Conservation (phyloP, 2,113 vertebrate genomes). For the Connochaetes taurinus region DNA sequence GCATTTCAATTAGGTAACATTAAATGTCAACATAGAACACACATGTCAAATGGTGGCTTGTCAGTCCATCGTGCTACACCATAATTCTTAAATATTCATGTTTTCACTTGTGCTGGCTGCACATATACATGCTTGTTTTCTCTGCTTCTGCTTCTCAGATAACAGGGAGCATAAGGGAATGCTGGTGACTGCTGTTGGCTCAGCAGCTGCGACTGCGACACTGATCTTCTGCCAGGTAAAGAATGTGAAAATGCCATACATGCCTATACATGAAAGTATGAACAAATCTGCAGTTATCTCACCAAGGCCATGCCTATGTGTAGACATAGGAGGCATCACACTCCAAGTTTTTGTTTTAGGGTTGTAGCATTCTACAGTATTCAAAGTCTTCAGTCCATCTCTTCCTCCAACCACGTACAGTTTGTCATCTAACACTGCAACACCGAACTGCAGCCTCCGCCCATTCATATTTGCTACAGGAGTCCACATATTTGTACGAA, state of each 20-base stretch:
- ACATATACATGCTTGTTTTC: neutral
- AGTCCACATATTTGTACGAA: constrained; percentile 93
- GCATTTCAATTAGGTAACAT: neutral
- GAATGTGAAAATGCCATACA: neutral
- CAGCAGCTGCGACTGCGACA: neutral
- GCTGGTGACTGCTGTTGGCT: neutral
- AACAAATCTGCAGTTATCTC: constrained; percentile 40
- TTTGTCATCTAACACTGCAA: constrained; percentile 93
- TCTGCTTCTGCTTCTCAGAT: neutral
- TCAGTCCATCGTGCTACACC: neutral
- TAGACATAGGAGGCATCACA: constrained; percentile 98
- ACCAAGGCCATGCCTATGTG: constrained; percentile 97
- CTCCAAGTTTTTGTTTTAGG: constrained; percentile 96
- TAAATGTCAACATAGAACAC: neutral
- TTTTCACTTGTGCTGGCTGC: neutral
- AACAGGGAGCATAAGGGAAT: neutral
- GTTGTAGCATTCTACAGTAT: constrained; percentile 98
- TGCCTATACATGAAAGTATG: neutral
- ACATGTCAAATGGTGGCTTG: neutral
- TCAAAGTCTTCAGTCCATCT: constrained; percentile 96
- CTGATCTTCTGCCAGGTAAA: neutral
- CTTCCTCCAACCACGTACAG: constrained; percentile 96
- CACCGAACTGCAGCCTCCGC: constrained; percentile 95
- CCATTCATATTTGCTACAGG: constrained; percentile 97
- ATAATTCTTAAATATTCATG: neutral